Evolutionary conservation across 2,797 vertebrate genomes (phyloP).

Genomic region (Gephyroberyx darwinii): DNA sequence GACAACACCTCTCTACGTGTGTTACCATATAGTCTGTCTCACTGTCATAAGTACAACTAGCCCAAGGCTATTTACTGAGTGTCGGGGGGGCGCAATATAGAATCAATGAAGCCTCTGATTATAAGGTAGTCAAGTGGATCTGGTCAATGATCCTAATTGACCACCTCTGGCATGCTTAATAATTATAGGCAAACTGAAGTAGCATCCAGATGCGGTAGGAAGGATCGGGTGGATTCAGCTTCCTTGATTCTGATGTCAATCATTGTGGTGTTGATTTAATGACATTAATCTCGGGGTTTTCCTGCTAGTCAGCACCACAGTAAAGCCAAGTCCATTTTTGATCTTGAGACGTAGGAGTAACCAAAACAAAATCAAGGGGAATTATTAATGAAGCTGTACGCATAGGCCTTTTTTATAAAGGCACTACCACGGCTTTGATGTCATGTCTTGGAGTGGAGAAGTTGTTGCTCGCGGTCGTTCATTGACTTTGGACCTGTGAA

Average conservation of each 20-base stretch:
- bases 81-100: background rate
- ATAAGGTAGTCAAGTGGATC: background rate
- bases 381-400: slow-evolving; percentile 75
- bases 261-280: slow-evolving; percentile 18
- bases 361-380: slow-evolving; percentile 71
- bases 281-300: slow-evolving; percentile 37
- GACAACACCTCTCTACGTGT: too few relatives aligned
- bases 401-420: slow-evolving; percentile 63
- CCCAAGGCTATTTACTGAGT: slow-evolving; percentile 5
- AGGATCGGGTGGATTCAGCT: background rate
- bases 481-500: slow-evolving; percentile 54
- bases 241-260: slow-evolving; percentile 2
- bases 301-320: slow-evolving; percentile 59
- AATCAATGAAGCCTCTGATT: slow-evolving; percentile 1
- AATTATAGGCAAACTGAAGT: background rate
- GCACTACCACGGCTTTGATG: slow-evolving; percentile 67
- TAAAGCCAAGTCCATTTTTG: slow-evolving; percentile 62
- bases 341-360: slow-evolving; percentile 63
- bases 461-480: slow-evolving; percentile 69
- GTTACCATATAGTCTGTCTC: background rate
- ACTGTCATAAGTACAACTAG: background rate
- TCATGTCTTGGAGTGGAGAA: slow-evolving; percentile 42
- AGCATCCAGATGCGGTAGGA: background rate
- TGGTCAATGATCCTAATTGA: background rate
- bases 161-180: background rate